Conservation (phyloP, 2,888 invertebrate genomes). For the Platynereis dumerilii region DNA sequence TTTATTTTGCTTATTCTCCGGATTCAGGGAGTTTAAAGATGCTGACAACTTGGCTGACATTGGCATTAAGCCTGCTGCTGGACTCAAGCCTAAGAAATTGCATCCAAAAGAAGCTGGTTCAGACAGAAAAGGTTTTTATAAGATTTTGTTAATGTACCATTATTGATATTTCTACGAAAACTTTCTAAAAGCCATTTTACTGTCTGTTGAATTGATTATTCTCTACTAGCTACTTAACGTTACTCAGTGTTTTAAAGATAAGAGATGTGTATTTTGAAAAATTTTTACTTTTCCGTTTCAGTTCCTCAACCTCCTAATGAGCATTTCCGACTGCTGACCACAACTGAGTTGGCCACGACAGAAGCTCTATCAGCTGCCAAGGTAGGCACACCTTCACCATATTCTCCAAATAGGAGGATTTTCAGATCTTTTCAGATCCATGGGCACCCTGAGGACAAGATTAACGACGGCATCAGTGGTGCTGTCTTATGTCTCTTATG, state of each 20-base stretch:
- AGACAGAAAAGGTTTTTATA: slow-evolving; percentile 53
- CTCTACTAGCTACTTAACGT: no score
- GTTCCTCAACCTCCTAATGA: slow-evolving; percentile 58
- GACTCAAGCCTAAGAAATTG: slow-evolving; percentile 53
- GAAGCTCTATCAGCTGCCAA: slow-evolving; percentile 38
- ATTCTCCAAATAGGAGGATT: no score
- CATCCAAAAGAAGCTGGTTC: slow-evolving; percentile 53
- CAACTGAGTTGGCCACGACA: slow-evolving; percentile 48
- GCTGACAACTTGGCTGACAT: slow-evolving; percentile 57
- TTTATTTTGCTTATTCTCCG: no score
- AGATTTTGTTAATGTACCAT: no score
- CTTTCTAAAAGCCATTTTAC: no score
- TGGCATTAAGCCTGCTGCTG: slow-evolving; percentile 58
- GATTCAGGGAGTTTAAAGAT: slow-evolving; percentile 52
- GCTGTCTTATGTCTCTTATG: no score
- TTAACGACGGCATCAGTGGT: no score
- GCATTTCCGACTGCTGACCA: slow-evolving; percentile 55
- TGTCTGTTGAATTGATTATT: no score
- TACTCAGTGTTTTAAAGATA: no score
- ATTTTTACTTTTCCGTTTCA: slow-evolving; percentile 26
- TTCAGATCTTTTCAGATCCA: no score
- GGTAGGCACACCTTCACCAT: slow-evolving; percentile 13
- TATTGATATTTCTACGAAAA: no score
- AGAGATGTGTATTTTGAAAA: not conserved
- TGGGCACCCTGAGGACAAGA: no score